phyloP scores from a whole-genome alignment of 2,797 vertebrate genomes.

The Paramormyrops hopkinsi region DNA sequence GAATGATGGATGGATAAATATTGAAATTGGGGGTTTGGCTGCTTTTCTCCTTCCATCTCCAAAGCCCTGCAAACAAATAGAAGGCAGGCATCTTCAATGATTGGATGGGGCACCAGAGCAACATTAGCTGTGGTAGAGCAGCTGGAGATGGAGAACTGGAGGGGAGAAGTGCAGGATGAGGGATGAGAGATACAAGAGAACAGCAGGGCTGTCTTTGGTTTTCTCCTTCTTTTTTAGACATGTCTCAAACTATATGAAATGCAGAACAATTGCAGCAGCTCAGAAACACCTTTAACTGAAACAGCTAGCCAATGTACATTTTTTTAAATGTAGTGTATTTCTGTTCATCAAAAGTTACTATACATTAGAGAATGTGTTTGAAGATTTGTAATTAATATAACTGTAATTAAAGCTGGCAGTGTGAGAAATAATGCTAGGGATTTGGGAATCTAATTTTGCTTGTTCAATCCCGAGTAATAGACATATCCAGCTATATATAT shows the following conservation, averaged over 20 bases:
- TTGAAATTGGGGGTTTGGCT: background rate
- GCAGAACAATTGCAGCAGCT: background rate
- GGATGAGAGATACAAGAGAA: background rate
- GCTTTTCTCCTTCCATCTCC: background rate
- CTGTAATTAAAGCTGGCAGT: background rate
- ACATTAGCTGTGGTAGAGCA: background rate
- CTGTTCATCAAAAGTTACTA: background rate
- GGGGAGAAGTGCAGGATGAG: background rate
- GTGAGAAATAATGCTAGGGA: background rate
- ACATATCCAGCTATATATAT: too few species aligned
- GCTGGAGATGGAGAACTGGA: background rate
- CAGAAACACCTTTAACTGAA: background rate
- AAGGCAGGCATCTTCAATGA: background rate
- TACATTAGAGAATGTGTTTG: background rate
- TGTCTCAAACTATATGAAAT: background rate
- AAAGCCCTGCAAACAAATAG: background rate
- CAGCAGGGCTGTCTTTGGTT: background rate
- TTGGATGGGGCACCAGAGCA: background rate
- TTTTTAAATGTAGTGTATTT: background rate
- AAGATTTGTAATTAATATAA: background rate
- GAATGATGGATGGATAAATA: background rate
- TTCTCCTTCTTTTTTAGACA: background rate
- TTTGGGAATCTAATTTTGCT: background rate
- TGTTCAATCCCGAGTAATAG: background rate
- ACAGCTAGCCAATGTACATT: background rate